Percentiles rank a stretch among this genome's conserved stretches.
Conservation (phyloP, 1,140 invertebrate species). For the Mesaphorura yosii region DNA sequence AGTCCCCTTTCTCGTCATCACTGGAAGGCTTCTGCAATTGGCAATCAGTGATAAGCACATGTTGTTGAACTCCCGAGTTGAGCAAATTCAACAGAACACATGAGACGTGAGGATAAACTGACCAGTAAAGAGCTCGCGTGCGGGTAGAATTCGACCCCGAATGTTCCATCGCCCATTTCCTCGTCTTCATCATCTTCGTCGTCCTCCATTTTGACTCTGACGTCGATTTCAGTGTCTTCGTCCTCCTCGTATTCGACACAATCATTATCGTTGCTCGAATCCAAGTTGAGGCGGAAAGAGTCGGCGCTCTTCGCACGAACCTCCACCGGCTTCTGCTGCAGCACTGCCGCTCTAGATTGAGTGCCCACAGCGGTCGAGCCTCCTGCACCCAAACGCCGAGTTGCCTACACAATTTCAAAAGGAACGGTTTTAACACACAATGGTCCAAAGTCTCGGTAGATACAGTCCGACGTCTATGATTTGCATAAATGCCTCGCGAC, state of each 20-base stretch:
- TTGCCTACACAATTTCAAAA: too few relatives aligned
- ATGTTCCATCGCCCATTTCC: slow-evolving; percentile 16
- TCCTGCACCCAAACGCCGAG: too few relatives aligned
- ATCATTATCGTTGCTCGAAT: too few relatives aligned
- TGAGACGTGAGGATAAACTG: not conserved
- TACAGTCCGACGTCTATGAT: not conserved
- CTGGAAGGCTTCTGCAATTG: slow-evolving; percentile 21
- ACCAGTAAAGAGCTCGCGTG: slow-evolving; percentile 27
- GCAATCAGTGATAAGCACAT: not conserved
- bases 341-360: too few relatives aligned
- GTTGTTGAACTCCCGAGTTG: not conserved
- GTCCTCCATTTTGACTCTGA: slow-evolving; percentile 28
- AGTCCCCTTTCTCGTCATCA: slow-evolving; percentile 30
- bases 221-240: slow-evolving; percentile 13
- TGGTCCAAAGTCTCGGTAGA: too few relatives aligned
- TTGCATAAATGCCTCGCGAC: not conserved
- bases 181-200: slow-evolving; percentile 31
- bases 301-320: too few relatives aligned
- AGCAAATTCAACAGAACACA: not conserved
- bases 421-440: too few relatives aligned
- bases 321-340: too few relatives aligned
- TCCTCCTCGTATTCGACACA: slow-evolving; percentile 21
- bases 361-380: too few relatives aligned
- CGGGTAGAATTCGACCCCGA: slow-evolving; percentile 28
- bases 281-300: too few relatives aligned